These are phyloP conservation scores for Ornithorhynchus anatinus DNA, from an alignment of 2,113 vertebrate species.

Conservation along the genomic window DNA sequence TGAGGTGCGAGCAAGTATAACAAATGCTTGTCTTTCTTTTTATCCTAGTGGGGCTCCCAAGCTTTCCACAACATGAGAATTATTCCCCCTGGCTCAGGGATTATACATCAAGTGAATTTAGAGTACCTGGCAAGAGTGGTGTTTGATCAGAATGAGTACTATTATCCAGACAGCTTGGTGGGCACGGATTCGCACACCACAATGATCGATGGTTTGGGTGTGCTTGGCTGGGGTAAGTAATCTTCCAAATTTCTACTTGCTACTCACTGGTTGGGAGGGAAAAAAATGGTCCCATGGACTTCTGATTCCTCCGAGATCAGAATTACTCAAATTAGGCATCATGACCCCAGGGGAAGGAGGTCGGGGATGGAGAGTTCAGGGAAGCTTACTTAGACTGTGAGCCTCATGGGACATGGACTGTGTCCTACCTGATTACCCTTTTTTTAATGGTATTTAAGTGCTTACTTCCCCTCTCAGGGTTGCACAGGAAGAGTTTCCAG, in stretches of 20 bases:
- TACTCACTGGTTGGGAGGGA: background rate
- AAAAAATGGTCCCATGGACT: background rate
- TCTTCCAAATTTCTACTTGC: background rate
- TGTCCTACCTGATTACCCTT: no score
- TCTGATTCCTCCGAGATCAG: background rate
- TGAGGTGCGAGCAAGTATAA: rapidly evolving
- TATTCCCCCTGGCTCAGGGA: slow-evolving; percentile 95
- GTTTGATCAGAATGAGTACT: slow-evolving; percentile 85
- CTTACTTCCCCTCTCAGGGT: no score
- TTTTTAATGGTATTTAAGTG: no score
- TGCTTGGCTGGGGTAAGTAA: slow-evolving; percentile 94
- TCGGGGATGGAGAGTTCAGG: no score
- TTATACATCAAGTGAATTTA: slow-evolving; percentile 96
- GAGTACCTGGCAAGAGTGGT: slow-evolving; percentile 95
- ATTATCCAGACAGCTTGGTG: slow-evolving; percentile 95
- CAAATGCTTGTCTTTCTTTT: slow-evolving; percentile 16
- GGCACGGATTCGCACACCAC: slow-evolving; percentile 98
- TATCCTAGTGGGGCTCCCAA: slow-evolving; percentile 91
- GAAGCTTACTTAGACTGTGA: no score
- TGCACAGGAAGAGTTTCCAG: no score
- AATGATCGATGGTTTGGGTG: slow-evolving; percentile 95
- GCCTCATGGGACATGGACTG: no score
- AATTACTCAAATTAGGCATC: no score
- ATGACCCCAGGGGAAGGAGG: no score
- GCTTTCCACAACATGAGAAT: slow-evolving; percentile 96